A percentile compares a stretch with the other conserved stretches of the same genome.
Conservation (phyloP, 2,888 invertebrate genomes). For the Eupithecia tripunctaria region DNA sequence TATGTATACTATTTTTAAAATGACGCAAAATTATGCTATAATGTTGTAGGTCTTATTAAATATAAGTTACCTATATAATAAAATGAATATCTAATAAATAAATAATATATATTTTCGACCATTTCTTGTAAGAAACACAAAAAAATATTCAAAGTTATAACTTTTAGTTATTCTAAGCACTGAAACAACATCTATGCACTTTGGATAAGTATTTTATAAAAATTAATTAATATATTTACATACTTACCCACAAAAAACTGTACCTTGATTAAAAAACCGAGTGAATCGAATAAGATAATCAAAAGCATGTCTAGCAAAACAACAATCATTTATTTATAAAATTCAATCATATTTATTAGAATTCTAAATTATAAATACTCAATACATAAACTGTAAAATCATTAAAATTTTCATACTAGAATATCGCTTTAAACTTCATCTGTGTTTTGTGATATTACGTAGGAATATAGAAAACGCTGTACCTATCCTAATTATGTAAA, state of each 20-base stretch:
- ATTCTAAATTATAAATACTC: slow-evolving; percentile 29
- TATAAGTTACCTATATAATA: slow-evolving; percentile 6
- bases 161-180: background rate
- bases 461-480: slow-evolving; percentile 48
- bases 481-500: background rate
- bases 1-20: no score
- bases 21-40: no score
- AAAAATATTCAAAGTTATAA: background rate
- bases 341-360: background rate
- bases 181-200: background rate
- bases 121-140: background rate
- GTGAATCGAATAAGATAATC: background rate
- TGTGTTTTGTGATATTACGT: slow-evolving; percentile 67
- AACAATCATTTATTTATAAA: background rate
- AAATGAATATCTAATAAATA: slow-evolving; percentile 6
- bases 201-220: background rate
- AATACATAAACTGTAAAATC: slow-evolving; percentile 39
- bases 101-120: slow-evolving; percentile 22
- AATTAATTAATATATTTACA: background rate
- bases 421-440: slow-evolving; percentile 59
- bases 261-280: background rate
- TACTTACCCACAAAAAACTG: background rate
- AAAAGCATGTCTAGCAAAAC: background rate
- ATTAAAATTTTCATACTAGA: slow-evolving; percentile 24
- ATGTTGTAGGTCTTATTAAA: slow-evolving; percentile 20